Conservation (phyloP, 2,888 invertebrate genomes). For the Ochropacha duplaris region DNA sequence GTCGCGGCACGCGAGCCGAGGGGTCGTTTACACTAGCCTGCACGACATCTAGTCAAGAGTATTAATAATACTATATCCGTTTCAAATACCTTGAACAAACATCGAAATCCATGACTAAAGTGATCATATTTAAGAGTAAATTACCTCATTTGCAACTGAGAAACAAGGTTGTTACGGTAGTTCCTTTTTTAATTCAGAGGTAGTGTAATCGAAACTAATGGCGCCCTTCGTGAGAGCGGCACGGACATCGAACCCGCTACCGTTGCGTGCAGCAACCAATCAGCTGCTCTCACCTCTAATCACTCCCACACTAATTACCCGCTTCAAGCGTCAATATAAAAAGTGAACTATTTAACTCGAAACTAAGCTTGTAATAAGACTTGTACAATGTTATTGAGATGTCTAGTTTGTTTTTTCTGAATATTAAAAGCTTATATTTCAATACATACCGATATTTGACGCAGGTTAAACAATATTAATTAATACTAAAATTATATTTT, state of each 20-base stretch:
- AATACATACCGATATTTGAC: not conserved
- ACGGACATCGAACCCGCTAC: slow-evolving; percentile 54
- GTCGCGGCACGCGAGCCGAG: slow-evolving; percentile 47
- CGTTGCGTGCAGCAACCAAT: slow-evolving; percentile 56
- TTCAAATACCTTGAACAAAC: not conserved
- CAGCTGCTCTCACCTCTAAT: slow-evolving; percentile 55
- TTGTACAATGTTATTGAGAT: slow-evolving; percentile 5
- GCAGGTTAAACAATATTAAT: not conserved
- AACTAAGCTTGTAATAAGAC: slow-evolving; percentile 2
- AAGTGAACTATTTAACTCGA: slow-evolving; percentile 8
- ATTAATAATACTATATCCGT: slow-evolving; percentile 4
- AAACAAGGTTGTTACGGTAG: slow-evolving; percentile 2
- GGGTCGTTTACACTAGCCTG: slow-evolving; percentile 49
- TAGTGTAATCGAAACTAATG: slow-evolving; percentile 27
- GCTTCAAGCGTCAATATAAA: slow-evolving; percentile 32
- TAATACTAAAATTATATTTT: not conserved
- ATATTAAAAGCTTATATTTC: not conserved
- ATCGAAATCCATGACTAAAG: not conserved
- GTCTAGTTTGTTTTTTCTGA: not conserved
- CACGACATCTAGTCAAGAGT: slow-evolving; percentile 34
- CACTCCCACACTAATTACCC: slow-evolving; percentile 58
- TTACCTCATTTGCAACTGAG: slow-evolving; percentile 12
- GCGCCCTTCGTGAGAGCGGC: slow-evolving; percentile 47
- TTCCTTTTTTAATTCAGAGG: slow-evolving; percentile 24
- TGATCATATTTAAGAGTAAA: not conserved